Evolutionary conservation across 2,113 vertebrate genomes (phyloP).

Genomic region (Myiagra hebetior): DNA sequence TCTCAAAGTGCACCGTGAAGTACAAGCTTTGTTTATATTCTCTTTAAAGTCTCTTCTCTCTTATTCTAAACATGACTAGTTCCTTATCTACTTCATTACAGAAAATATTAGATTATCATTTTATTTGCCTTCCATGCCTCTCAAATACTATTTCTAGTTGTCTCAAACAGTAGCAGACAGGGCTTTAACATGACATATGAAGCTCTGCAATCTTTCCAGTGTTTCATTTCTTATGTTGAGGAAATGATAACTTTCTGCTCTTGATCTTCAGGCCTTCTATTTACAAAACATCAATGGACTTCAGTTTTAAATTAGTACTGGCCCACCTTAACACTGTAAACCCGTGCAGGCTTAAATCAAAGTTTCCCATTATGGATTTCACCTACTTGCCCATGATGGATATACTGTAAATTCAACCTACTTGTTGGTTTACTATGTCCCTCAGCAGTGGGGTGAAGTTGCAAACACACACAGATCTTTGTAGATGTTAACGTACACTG

Average conservation of each 20-base stretch:
- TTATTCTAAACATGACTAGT: background rate
- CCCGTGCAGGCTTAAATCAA: background rate
- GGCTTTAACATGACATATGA: background rate
- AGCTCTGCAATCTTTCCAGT: background rate
- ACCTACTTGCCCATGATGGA: background rate
- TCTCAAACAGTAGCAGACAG: background rate
- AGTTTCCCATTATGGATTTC: background rate
- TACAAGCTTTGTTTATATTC: background rate
- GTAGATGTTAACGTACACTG: constrained; percentile 65
- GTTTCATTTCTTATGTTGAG: background rate
- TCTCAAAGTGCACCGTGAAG: background rate
- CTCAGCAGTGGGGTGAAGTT: constrained; percentile 71
- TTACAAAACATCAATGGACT: background rate
- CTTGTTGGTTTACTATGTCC: constrained; percentile 55
- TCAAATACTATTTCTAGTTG: background rate
- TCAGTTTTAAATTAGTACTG: background rate
- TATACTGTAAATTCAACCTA: background rate
- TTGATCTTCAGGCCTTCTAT: background rate
- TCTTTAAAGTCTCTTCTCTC: background rate
- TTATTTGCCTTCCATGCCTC: background rate
- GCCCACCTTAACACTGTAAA: background rate
- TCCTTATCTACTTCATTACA: background rate
- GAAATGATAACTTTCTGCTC: background rate
- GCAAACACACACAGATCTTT: constrained; percentile 64
- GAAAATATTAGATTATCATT: background rate